These are phyloP conservation scores for Condylura cristata DNA, from an alignment of 2,113 vertebrate species.

Conservation along the genomic window DNA sequence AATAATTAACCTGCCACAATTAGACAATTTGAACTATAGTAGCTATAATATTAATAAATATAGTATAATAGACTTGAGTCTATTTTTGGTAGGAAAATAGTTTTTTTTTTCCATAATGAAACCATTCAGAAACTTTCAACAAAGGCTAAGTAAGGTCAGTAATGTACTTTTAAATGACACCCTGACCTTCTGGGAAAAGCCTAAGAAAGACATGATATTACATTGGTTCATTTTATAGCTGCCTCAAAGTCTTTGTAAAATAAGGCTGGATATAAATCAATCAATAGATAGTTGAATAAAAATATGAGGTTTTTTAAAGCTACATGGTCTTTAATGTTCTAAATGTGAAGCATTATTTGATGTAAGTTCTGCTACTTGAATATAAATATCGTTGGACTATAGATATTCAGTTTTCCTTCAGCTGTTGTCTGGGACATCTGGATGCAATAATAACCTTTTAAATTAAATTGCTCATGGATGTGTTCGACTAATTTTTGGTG, in stretches of 20 bases:
- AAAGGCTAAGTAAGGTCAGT: not conserved
- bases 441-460: not conserved
- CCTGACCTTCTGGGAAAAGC: slow-evolving; percentile 41
- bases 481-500: not conserved
- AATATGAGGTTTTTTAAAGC: slow-evolving; percentile 58
- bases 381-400: slow-evolving; percentile 25
- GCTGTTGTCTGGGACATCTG: not conserved
- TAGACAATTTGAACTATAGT: slow-evolving; percentile 32
- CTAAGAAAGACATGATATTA: slow-evolving; percentile 62
- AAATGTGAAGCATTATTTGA: slow-evolving; percentile 71
- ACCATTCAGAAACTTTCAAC: not conserved
- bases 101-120: slow-evolving; percentile 47
- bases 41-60: not conserved
- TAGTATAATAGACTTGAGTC: no score
- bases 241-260: slow-evolving; percentile 46
- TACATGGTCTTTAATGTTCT: slow-evolving; percentile 38
- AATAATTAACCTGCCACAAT: not conserved
- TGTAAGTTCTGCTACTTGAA: slow-evolving; percentile 7
- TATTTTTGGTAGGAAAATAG: slow-evolving; percentile 38
- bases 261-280: not conserved
- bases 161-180: slow-evolving; percentile 48
- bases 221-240: slow-evolving; percentile 33
- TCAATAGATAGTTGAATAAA: not conserved
- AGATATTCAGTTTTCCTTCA: slow-evolving; percentile 20
- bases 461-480: slow-evolving; percentile 4